These are phyloP conservation scores for Parauchenoglanis ngamensis DNA, from an alignment of 2,797 vertebrate genomes.

Conservation along the genomic window DNA sequence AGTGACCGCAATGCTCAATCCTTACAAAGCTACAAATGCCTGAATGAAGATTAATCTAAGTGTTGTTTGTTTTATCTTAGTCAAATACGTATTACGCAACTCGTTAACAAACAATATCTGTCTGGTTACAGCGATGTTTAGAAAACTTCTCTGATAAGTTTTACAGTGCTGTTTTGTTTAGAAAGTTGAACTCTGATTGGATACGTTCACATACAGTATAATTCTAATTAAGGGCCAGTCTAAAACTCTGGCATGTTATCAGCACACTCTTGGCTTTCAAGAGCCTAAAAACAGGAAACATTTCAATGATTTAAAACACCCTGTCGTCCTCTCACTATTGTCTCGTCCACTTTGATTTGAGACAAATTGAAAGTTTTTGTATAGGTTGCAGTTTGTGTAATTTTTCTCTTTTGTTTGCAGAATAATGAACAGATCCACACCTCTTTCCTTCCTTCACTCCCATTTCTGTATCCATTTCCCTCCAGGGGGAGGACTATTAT, in stretches of 20 bases:
- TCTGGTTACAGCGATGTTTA: background rate
- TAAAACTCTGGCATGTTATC: background rate
- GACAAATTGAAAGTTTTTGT: constrained; percentile 12
- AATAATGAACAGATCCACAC: constrained; percentile 54
- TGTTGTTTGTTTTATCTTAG: background rate
- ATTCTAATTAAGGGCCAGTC: background rate
- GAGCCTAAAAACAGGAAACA: constrained; percentile 30
- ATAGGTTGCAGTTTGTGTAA: background rate
- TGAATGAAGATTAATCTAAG: background rate
- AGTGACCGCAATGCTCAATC: background rate
- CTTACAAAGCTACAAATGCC: background rate
- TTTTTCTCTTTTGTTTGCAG: background rate
- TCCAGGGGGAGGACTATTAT: background rate
- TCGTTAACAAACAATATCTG: background rate
- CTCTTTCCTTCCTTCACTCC: constrained; percentile 37
- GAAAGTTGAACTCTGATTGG: background rate
- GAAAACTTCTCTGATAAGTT: background rate
- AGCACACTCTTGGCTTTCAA: background rate
- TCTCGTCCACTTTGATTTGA: constrained; percentile 27
- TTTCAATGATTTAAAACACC: constrained; percentile 17
- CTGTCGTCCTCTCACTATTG: constrained; percentile 21
- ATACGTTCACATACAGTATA: background rate
- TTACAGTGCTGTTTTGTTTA: background rate
- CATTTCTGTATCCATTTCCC: constrained; percentile 25
- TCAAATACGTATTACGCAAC: background rate